Evolutionary conservation across 1,140 invertebrate species (phyloP).

Genomic region (Calephelis nemesis): DNA sequence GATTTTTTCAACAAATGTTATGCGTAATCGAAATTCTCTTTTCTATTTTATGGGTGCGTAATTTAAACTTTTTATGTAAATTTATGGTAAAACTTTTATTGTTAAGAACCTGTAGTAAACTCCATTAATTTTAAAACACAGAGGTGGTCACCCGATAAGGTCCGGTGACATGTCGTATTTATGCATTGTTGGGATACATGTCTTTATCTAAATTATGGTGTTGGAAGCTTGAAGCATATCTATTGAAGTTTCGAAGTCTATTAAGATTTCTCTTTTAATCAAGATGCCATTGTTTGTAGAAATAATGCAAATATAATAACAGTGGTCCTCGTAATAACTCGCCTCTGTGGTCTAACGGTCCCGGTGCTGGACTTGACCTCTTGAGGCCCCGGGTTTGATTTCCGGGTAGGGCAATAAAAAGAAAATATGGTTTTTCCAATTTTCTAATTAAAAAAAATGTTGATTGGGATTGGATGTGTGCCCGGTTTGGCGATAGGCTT

Average conservation of each 20-base stretch:
- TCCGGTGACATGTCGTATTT: constrained; percentile 69
- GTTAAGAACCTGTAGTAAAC: constrained; percentile 30
- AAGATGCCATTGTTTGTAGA: neutral
- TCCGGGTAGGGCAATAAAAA: too few species aligned
- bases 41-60: constrained; percentile 5
- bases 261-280: constrained; percentile 43
- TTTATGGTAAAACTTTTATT: constrained; percentile 3
- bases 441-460: too few species aligned
- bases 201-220: constrained; percentile 73
- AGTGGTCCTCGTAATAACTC: neutral
- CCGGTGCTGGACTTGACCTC: too few species aligned
- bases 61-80: constrained; percentile 9
- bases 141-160: constrained; percentile 69
- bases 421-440: too few species aligned
- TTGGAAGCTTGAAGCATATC: constrained; percentile 71
- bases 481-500: too few species aligned
- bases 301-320: neutral
- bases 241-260: constrained; percentile 57
- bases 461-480: too few species aligned
- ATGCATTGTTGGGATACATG: constrained; percentile 61
- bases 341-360: too few species aligned
- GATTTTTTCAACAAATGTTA: neutral
- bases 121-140: constrained; percentile 66
- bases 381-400: too few species aligned
- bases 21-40: constrained; percentile 13